phyloP scores from a whole-genome alignment of 1,140 invertebrate species.

The Solen grandis region DNA sequence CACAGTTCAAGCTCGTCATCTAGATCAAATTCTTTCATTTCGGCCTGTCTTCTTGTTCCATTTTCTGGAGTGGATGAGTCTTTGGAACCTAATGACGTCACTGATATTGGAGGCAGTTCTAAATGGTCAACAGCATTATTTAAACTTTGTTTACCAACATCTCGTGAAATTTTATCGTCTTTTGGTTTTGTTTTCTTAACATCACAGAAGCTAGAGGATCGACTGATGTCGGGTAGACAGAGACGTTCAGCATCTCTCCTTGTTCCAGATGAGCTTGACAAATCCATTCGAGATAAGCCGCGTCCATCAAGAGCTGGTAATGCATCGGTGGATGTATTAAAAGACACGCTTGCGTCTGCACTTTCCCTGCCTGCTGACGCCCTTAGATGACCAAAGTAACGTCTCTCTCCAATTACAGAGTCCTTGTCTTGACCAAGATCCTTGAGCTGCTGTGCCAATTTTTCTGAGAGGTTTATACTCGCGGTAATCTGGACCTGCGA shows the following conservation, averaged over 20 bases:
- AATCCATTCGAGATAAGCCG: too few relatives aligned
- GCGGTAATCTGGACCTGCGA: neutral
- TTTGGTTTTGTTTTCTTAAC: too few relatives aligned
- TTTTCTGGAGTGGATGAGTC: neutral
- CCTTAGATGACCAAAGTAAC: too few relatives aligned
- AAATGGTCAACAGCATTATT: neutral
- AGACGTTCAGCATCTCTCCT: too few relatives aligned
- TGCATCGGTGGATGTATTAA: neutral
- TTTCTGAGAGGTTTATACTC: conserved; percentile 36
- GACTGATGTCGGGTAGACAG: too few relatives aligned
- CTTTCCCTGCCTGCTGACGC: too few relatives aligned
- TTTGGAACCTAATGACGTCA: neutral
- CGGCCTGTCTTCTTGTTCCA: too few relatives aligned
- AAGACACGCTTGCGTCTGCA: neutral
- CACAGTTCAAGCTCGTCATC: neutral
- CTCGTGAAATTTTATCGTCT: too few relatives aligned
- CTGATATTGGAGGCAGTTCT: neutral
- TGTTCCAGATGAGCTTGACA: too few relatives aligned
- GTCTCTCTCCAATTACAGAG: neutral
- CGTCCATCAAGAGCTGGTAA: too few relatives aligned
- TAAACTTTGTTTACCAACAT: neutral
- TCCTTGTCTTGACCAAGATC: neutral
- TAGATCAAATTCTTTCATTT: neutral
- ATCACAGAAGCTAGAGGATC: too few relatives aligned
- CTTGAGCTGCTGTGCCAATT: conserved; percentile 30